Evolutionary conservation across 2,113 vertebrate species (phyloP).

Genomic region (Nesoenas mayeri): DNA sequence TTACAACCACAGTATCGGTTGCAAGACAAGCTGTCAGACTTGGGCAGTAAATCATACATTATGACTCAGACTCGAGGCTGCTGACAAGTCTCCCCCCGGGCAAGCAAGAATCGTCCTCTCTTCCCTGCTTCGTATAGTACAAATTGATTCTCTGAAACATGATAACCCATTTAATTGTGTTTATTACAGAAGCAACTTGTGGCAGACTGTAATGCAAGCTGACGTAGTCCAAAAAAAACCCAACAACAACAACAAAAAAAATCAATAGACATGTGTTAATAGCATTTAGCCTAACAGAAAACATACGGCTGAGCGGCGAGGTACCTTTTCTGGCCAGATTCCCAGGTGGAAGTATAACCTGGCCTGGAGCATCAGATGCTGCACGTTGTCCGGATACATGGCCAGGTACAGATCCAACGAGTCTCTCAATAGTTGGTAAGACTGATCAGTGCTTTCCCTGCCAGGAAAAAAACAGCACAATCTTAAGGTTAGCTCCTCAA

Average conservation of each 20-base stretch:
- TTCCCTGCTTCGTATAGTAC: not conserved
- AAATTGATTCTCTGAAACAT: not conserved
- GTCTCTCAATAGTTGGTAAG: conserved; percentile 95
- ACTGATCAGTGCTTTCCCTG: conserved; percentile 96
- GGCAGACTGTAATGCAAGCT: conserved; percentile 25
- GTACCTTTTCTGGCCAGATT: conserved; percentile 99
- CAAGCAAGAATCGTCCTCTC: not conserved
- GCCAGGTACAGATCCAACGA: conserved; percentile 96
- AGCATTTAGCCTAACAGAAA: not conserved
- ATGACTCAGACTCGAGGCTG: not conserved
- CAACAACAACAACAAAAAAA: not conserved
- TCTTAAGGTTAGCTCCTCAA: not conserved
- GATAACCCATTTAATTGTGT: not conserved
- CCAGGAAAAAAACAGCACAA: not conserved
- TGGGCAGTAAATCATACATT: not conserved
- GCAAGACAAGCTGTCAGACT: not conserved
- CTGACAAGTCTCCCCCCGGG: not conserved
- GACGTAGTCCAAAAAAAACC: not conserved
- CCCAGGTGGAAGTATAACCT: conserved; percentile 97
- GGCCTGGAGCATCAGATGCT: conserved; percentile 94
- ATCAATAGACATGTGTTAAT: not conserved
- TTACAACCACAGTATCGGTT: not conserved
- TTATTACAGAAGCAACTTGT: not conserved
- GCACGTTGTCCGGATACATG: conserved; percentile 96
- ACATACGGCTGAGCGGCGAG: conserved; percentile 2